Evolutionary conservation across 2,888 invertebrate genomes (phyloP).

Genomic region (Muscina levida): DNA sequence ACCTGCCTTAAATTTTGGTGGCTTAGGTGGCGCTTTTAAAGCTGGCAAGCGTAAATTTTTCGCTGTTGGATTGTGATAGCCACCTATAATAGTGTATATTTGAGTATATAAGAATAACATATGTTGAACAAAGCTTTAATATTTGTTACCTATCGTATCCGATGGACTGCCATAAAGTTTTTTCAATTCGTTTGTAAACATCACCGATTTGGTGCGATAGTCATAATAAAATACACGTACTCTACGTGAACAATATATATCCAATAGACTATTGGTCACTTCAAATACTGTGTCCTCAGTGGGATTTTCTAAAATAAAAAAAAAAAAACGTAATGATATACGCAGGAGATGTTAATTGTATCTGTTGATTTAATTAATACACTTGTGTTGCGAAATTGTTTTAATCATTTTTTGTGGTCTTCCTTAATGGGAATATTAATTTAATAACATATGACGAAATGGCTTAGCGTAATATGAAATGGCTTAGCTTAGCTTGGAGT

Average conservation of each 20-base stretch:
- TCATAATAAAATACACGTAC: slow-evolving; percentile 75
- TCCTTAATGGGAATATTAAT: slow-evolving; percentile 45
- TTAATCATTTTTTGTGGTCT: slow-evolving; percentile 28
- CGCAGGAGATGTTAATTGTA: neutral
- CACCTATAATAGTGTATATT: slow-evolving; percentile 67
- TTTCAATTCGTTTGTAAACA: slow-evolving; percentile 75
- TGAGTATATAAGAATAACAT: neutral
- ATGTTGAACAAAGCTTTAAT: no score
- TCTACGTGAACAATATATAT: slow-evolving; percentile 75
- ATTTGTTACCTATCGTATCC: slow-evolving; percentile 74
- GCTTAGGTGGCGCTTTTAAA: slow-evolving; percentile 65
- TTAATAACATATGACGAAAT: slow-evolving; percentile 24
- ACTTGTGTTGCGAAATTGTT: slow-evolving; percentile 1
- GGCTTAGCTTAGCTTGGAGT: neutral
- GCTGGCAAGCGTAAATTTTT: slow-evolving; percentile 71
- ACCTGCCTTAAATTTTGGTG: slow-evolving; percentile 71
- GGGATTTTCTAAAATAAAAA: slow-evolving; percentile 74
- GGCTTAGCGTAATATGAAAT: slow-evolving; percentile 14
- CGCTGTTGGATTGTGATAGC: slow-evolving; percentile 72
- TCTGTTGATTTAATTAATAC: neutral
- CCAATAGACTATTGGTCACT: slow-evolving; percentile 75
- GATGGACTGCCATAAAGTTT: slow-evolving; percentile 73
- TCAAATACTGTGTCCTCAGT: slow-evolving; percentile 75
- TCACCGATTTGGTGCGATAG: slow-evolving; percentile 73
- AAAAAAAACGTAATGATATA: neutral